Conservation (phyloP, 2,797 vertebrate species). For the Crocidura indochinensis region DNA sequence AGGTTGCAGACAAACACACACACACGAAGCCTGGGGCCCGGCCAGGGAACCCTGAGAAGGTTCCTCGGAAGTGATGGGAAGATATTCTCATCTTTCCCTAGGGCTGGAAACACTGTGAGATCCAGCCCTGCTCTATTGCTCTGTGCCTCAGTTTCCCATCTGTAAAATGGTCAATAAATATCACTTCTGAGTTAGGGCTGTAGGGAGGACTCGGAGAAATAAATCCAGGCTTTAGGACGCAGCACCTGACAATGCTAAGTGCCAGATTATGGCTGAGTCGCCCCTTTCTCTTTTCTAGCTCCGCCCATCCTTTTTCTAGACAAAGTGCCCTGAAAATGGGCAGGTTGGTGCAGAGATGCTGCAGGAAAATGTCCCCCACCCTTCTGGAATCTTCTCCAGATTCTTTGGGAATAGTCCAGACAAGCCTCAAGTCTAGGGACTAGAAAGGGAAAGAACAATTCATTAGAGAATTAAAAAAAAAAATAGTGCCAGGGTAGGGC, state of each 20-base stretch:
- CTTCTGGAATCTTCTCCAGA: background rate
- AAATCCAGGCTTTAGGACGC: background rate
- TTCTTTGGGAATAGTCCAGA: background rate
- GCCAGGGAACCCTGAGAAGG: background rate
- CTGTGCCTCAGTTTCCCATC: background rate
- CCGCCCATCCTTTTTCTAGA: background rate
- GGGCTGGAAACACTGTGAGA: rapidly evolving
- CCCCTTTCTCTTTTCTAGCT: background rate
- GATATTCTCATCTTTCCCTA: background rate
- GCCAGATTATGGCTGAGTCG: background rate
- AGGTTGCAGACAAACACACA: background rate
- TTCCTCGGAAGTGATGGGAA: background rate
- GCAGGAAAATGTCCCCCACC: background rate
- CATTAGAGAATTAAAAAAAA: no score
- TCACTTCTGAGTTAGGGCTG: background rate
- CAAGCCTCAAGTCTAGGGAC: background rate
- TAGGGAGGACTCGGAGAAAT: background rate
- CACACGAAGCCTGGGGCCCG: background rate
- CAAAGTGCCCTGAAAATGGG: background rate
- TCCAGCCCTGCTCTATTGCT: rapidly evolving
- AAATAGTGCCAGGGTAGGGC: no score
- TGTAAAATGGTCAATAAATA: background rate
- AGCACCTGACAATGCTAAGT: background rate
- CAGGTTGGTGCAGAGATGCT: background rate
- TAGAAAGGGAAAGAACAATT: background rate